Base-by-base conservation (phyloP, 1,140 invertebrate species). In the Drosophila ercepeae region DNA sequence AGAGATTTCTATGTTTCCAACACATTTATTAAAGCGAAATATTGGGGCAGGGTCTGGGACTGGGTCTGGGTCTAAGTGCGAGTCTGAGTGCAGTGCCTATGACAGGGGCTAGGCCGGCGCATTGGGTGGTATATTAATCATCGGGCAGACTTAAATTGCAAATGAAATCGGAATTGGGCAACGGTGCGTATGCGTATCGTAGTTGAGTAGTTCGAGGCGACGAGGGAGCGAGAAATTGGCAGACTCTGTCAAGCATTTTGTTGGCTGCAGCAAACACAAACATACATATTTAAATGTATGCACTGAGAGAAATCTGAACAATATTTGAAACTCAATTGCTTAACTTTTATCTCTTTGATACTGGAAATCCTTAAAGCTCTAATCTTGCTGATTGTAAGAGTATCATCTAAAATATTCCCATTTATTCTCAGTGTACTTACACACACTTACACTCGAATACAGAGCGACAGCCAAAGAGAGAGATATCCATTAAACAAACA, bases 401-500 rank as follows among this genome's bases (percentile, higher is more conserved):
- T n/a, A 21, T 21, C 4, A 2, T 21, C 4, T 4, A 2, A 21
- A 21, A 2, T 21, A 21, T 2, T 21, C 21, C 21, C 21, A 9
- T 9, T 34, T 64, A 61, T 16, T 19, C 25, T 36, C 55, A 27
- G 60, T 64, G 60, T 23, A 60, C 29, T 39, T 25, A 69, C 53
- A 41, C 53, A 59, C 64, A 48, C 44, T 68, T 50, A 73, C 51
- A 69, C 51, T 45, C 29, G 69, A 9, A 44, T 11, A 59, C 16
- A 8, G 21, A 52, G 21, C 42, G 27, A 45, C 32, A 18, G 46
- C 52, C 16, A 39, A 13, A 32, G 58, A 61, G 48, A 65, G 60
- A 67, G 69, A 73, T 73, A 73, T 73, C 71, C 71, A 75, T 74
- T 75, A 75, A 75, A 65, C 71, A 75, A 75, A 75, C 71, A 75